A percentile compares a stretch with the other conserved stretches of the same genome.
phyloP scores from a whole-genome alignment of 2,797 vertebrate species.

The Phataginus tetradactyla region DNA sequence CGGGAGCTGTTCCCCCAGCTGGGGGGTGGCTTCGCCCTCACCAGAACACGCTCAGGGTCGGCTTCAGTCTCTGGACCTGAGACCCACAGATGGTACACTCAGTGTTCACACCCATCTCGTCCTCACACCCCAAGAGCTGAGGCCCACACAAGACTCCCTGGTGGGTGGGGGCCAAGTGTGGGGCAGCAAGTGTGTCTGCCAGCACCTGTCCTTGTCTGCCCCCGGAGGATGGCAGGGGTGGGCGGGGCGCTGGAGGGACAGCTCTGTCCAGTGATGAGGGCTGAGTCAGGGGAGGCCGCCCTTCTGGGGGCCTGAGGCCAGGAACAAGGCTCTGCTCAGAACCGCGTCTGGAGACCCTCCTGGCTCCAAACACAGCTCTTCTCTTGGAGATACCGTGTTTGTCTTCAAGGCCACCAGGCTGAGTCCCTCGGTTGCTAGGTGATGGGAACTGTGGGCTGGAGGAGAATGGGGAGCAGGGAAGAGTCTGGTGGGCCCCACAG shows the following conservation, averaged over 20 bases:
- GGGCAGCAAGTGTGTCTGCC: too few species aligned
- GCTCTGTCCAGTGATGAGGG: too few species aligned
- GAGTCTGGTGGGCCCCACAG: background rate
- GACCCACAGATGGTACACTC: too few species aligned
- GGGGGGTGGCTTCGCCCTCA: too few species aligned
- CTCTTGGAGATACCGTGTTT: background rate
- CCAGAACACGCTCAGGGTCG: background rate
- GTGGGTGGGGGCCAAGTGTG: background rate
- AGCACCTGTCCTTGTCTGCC: background rate
- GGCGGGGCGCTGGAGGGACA: rapidly evolving
- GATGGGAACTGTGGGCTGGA: background rate
- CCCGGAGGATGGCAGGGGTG: background rate
- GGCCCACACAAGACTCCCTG: rapidly evolving
- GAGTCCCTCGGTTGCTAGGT: conserved; percentile 55
- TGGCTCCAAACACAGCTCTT: background rate
- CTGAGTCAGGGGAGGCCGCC: background rate
- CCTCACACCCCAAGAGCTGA: background rate
- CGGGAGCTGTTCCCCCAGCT: background rate
- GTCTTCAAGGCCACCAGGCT: background rate
- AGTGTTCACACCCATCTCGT: rapidly evolving
- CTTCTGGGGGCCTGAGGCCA: background rate
- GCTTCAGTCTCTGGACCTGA: background rate
- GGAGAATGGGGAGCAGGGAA: background rate
- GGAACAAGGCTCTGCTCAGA: background rate
- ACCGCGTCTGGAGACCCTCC: background rate